These are phyloP conservation scores for Peromyscus polionotus DNA, from an alignment of 2,113 vertebrate genomes.

Conservation along the genomic window DNA sequence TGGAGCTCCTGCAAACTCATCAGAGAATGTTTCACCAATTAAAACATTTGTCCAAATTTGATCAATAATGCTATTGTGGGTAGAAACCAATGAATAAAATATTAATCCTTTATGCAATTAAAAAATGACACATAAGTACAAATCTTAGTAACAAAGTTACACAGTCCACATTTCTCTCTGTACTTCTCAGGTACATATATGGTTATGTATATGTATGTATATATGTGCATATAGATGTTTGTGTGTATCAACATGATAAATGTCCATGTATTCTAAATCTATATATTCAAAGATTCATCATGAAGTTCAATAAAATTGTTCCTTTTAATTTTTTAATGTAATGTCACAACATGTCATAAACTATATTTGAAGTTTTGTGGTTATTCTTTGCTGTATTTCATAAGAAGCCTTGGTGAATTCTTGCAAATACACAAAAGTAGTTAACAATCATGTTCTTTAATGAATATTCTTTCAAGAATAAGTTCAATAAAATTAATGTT, in stretches of 20 bases:
- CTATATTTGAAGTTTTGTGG: neutral
- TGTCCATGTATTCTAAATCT: neutral
- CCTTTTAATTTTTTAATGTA: neutral
- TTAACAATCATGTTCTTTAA: constrained; percentile 18
- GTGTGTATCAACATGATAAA: neutral
- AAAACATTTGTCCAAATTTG: neutral
- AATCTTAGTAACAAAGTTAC: neutral
- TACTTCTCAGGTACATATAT: neutral
- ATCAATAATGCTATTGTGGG: neutral
- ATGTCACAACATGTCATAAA: neutral
- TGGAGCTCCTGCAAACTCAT: neutral
- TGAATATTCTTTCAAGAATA: constrained; percentile 9
- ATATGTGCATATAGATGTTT: no score
- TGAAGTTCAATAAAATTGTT: neutral
- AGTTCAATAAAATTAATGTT: neutral
- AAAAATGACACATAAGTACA: neutral
- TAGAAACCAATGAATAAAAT: neutral
- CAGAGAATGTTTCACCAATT: no score
- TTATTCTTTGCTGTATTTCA: neutral
- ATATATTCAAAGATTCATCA: neutral
- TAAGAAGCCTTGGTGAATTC: neutral
- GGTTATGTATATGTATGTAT: neutral
- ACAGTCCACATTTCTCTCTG: neutral
- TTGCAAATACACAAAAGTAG: neutral
- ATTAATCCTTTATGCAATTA: neutral